Percentiles rank a stretch among this genome's conserved stretches.
Conservation (phyloP, 2,113 vertebrate species). For the Phyllostomus hastatus region DNA sequence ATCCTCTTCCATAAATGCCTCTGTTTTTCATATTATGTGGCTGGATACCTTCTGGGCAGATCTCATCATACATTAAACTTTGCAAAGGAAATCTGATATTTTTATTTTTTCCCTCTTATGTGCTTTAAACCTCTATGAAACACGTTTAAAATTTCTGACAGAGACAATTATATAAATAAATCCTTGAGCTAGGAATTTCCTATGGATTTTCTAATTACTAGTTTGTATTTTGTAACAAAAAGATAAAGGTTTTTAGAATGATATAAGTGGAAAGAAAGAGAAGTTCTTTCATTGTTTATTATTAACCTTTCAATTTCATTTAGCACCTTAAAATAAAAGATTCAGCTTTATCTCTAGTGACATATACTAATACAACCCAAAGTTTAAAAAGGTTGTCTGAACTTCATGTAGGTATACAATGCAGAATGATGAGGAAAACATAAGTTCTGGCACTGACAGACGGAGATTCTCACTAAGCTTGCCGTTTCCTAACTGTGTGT, state of each 20-base stretch:
- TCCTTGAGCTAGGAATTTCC: not conserved
- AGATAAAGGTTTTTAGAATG: not conserved
- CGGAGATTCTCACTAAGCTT: not conserved
- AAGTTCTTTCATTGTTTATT: not conserved
- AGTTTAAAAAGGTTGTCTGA: not conserved
- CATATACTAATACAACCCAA: not conserved
- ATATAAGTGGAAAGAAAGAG: not conserved
- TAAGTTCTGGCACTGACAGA: not conserved
- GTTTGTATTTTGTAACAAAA: not conserved
- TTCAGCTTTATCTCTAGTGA: not conserved
- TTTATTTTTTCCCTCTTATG: not conserved
- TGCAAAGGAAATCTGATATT: not conserved
- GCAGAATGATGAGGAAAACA: not conserved
- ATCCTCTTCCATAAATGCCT: too few species aligned
- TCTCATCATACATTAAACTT: not conserved
- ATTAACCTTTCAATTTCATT: not conserved
- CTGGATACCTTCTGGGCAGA: too few species aligned
- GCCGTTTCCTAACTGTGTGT: not conserved
- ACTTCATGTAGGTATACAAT: not conserved
- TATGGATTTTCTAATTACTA: not conserved
- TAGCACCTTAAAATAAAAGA: not conserved
- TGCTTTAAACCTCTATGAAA: not conserved
- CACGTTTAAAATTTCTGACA: not conserved
- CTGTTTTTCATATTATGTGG: too few species aligned
- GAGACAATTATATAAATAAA: not conserved